Evolutionary conservation across 2,888 invertebrate species (phyloP), one percentile per base, ranked within the genome.

Genomic region (Scaptomyza flava): DNA sequence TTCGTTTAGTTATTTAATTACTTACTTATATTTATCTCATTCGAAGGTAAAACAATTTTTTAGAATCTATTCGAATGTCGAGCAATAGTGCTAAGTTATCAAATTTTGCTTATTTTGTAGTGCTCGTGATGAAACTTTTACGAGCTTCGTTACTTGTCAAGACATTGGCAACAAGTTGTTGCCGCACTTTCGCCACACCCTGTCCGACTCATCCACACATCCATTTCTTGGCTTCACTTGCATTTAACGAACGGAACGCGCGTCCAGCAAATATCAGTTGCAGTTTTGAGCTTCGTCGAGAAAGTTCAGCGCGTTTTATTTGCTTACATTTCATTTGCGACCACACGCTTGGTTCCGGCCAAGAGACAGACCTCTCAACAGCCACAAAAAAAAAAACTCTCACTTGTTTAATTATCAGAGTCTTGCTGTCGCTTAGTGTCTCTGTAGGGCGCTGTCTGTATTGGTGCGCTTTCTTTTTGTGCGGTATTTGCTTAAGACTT

Each of bases 351-450:
- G 34, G 43, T 27, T 59, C 57, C 52, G 65, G 67, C 30, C 47
- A 41, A 31, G 34, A 48, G 43, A 23, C 63, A 46, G 57, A 42
- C 33, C 64, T 33, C 38, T 23, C 47, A 23, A 12, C 17, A 47
- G 6, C 47, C 31, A 17, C 17, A 17, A 23, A 11, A 23, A 23
- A 11, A 23, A 51, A 59, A 87, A 87, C 81, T 81, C 81, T 81
- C 81, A 87, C 81, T 81, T 87, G 83, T 82, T 82, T 70, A 85
- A 85, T 85, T 85, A 81, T 68, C 88, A 68, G 65, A 75, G 58
- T 71, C 70, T 67, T 60, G 58, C 73, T 69, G 66, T 62, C 53
- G 52, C 20, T 53, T 52, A 56, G 61, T 54, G 50, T 48, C 47
- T 51, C 17, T 41, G 41, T 14, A 33, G 31, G 62, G 53, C 58